Conservation (phyloP, 92 coral and sea anemone species). For the Micromussa lordhowensis region DNA sequence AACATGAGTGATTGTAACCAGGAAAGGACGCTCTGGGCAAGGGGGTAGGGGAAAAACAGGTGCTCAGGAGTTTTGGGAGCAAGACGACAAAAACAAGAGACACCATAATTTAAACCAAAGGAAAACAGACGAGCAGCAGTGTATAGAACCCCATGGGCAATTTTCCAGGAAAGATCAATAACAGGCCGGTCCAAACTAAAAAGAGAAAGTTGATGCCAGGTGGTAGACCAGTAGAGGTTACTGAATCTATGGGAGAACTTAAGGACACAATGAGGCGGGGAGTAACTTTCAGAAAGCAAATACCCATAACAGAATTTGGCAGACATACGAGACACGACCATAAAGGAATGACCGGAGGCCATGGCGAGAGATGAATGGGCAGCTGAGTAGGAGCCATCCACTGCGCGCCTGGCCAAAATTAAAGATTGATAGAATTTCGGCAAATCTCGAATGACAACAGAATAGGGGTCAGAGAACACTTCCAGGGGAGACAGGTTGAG, state of each 20-base stretch:
- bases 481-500: not conserved
- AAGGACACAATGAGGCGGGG: not conserved
- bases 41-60: constrained; percentile 3
- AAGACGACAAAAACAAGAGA: not conserved
- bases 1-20: too few species aligned
- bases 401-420: constrained; percentile 9
- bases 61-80: not conserved
- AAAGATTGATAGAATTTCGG: constrained; percentile 28
- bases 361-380: not conserved
- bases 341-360: not conserved
- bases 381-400: not conserved
- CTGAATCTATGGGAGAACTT: not conserved
- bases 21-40: not conserved
- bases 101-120: not conserved
- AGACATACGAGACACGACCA: not conserved
- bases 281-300: not conserved
- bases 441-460: not conserved
- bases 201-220: not conserved
- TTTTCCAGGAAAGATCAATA: constrained; percentile 8
- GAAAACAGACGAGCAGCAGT: not conserved
- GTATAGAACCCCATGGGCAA: constrained; percentile 27
- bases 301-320: not conserved
- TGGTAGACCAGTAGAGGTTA: constrained; percentile 16
- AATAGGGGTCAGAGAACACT: constrained; percentile 19
- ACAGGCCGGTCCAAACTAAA: not conserved